Percentiles rank a stretch among this genome's conserved stretches.
Conservation (phyloP, 1,140 invertebrate species). For the Drosophila arawakana region DNA sequence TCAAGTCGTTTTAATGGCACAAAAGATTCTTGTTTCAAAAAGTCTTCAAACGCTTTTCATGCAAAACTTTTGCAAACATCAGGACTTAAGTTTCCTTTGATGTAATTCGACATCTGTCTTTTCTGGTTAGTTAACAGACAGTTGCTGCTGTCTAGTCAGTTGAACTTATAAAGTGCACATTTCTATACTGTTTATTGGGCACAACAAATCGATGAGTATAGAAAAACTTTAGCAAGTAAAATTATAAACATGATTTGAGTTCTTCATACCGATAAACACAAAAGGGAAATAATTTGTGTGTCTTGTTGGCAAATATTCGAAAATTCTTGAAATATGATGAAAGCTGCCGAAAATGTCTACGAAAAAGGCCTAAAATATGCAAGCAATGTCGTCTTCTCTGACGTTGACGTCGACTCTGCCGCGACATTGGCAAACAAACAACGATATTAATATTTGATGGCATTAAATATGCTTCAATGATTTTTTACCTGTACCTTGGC, state of each 20-base stretch:
- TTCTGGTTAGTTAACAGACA: not conserved
- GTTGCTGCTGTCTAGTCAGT: slow-evolving; percentile 1
- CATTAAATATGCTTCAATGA: slow-evolving; percentile 67
- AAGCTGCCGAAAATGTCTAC: slow-evolving; percentile 22
- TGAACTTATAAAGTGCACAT: not conserved
- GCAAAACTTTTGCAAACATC: slow-evolving; percentile 1
- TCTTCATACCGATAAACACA: slow-evolving; percentile 1
- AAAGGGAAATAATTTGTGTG: slow-evolving; percentile 32
- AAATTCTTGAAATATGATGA: slow-evolving; percentile 30
- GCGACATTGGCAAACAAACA: slow-evolving; percentile 51
- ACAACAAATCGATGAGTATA: slow-evolving; percentile 10
- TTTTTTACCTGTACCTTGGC: slow-evolving; percentile 46
- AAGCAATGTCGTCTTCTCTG: slow-evolving; percentile 40
- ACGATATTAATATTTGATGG: slow-evolving; percentile 61
- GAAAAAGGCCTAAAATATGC: slow-evolving; percentile 45
- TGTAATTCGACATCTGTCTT: not conserved
- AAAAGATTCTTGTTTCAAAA: not conserved
- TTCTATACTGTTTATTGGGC: not conserved
- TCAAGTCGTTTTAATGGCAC: not conserved
- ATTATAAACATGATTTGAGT: slow-evolving; percentile 10
- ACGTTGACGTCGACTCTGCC: slow-evolving; percentile 25
- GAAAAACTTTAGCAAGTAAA: not conserved
- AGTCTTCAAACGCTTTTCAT: not conserved
- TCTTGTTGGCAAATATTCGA: slow-evolving; percentile 14
- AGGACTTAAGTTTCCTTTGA: slow-evolving; percentile 15